These are phyloP conservation scores for Macrobrachium rosenbergii DNA, from an alignment of 1,140 invertebrate species.

Conservation along the genomic window DNA sequence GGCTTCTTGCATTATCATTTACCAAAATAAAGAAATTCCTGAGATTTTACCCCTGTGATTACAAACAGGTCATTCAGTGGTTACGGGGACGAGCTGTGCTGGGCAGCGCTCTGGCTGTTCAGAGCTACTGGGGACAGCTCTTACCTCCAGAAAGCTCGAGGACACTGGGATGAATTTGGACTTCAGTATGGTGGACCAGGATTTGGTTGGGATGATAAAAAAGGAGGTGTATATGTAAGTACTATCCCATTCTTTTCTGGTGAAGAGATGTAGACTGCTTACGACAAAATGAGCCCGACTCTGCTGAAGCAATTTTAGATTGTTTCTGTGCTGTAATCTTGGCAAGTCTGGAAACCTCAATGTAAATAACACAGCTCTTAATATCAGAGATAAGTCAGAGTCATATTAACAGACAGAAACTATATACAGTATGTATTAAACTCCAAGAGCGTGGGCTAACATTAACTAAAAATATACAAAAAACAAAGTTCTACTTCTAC, in stretches of 20 bases:
- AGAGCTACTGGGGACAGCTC: constrained; percentile 70
- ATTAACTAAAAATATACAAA: too few species aligned
- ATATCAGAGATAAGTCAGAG: too few species aligned
- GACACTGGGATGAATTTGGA: constrained; percentile 73
- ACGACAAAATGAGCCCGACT: too few species aligned
- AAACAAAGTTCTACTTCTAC: too few species aligned
- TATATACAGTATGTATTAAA: too few species aligned
- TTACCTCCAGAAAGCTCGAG: constrained; percentile 75
- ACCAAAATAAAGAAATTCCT: not conserved
- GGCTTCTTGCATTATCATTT: too few species aligned
- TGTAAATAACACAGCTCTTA: too few species aligned
- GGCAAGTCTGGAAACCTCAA: too few species aligned
- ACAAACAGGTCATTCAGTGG: constrained; percentile 60
- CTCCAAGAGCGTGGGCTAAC: too few species aligned
- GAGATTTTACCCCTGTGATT: not conserved
- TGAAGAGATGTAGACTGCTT: not conserved
- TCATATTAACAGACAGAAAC: too few species aligned
- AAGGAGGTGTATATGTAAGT: constrained; percentile 74
- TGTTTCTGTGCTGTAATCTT: too few species aligned
- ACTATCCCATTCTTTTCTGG: not conserved
- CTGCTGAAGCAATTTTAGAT: too few species aligned
- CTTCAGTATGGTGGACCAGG: constrained; percentile 67
- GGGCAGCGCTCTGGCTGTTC: constrained; percentile 61
- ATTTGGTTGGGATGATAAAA: constrained; percentile 78
- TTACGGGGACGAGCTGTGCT: constrained; percentile 62